Evolutionary conservation across 2,888 invertebrate genomes (phyloP).

Genomic region (Deilephila porcellus): DNA sequence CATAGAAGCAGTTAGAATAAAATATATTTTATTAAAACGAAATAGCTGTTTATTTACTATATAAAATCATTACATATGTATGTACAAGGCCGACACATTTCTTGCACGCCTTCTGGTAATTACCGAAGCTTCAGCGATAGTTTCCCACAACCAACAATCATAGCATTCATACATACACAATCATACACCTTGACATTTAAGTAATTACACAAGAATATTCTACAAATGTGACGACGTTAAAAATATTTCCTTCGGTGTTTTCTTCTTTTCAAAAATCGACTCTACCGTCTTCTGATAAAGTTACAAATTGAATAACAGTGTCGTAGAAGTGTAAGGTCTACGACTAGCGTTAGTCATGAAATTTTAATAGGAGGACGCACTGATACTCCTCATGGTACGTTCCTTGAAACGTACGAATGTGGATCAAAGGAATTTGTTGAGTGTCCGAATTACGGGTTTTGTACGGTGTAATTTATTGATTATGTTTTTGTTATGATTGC

Average conservation of each 20-base stretch:
- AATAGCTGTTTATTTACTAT: neutral
- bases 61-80: neutral
- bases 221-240: constrained; percentile 22
- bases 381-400: neutral
- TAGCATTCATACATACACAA: neutral
- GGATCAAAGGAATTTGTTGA: neutral
- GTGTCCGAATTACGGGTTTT: neutral
- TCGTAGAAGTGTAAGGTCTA: neutral
- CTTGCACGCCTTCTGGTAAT: neutral
- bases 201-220: constrained; percentile 35
- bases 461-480: neutral
- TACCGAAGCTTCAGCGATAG: too few species aligned
- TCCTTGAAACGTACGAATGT: constrained; percentile 26
- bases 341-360: constrained; percentile 1
- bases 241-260: constrained; percentile 8
- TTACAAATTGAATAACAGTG: neutral
- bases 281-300: neutral
- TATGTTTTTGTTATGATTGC: neutral
- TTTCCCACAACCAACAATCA: neutral
- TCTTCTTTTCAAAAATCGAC: neutral
- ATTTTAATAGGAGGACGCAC: constrained; percentile 5
- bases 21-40: neutral
- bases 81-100: neutral
- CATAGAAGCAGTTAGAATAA: neutral
- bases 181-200: constrained; percentile 37